phyloP scores from a whole-genome alignment of 2,888 invertebrate species.

The Lissonota sp. region DNA sequence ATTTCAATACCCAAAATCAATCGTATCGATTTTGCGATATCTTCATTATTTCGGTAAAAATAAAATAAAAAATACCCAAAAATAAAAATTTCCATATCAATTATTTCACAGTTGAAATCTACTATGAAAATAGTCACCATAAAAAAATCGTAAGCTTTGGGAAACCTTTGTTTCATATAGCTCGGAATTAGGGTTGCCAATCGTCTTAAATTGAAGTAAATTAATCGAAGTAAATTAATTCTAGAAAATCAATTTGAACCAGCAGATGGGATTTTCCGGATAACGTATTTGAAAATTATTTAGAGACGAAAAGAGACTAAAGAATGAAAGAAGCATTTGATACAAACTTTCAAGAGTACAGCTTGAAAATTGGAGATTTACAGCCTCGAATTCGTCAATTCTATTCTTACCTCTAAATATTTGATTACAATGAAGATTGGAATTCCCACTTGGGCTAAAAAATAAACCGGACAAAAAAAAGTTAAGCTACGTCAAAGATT shows the following conservation, averaged over 20 bases:
- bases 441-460: constrained; percentile 24
- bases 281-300: background rate
- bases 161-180: too few species aligned
- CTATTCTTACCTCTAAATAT: background rate
- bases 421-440: constrained; percentile 12
- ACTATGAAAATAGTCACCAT: too few species aligned
- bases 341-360: constrained; percentile 17
- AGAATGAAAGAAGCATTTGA: constrained; percentile 20
- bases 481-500: background rate
- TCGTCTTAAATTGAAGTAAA: too few species aligned
- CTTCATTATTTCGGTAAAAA: too few species aligned
- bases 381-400: constrained; percentile 8
- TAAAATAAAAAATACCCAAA: too few species aligned
- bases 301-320: constrained; percentile 14
- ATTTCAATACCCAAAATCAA: too few species aligned
- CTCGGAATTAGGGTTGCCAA: too few species aligned
- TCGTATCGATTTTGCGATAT: too few species aligned
- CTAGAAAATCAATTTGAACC: background rate
- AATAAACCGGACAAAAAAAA: background rate
- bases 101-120: too few species aligned
- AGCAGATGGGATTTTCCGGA: background rate
- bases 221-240: too few species aligned
- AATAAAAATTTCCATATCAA: too few species aligned
- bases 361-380: background rate
- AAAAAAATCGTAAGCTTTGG: too few species aligned